These are phyloP conservation scores for Grammomys surdaster DNA, from an alignment of 2,113 vertebrate genomes.

Conservation along the genomic window DNA sequence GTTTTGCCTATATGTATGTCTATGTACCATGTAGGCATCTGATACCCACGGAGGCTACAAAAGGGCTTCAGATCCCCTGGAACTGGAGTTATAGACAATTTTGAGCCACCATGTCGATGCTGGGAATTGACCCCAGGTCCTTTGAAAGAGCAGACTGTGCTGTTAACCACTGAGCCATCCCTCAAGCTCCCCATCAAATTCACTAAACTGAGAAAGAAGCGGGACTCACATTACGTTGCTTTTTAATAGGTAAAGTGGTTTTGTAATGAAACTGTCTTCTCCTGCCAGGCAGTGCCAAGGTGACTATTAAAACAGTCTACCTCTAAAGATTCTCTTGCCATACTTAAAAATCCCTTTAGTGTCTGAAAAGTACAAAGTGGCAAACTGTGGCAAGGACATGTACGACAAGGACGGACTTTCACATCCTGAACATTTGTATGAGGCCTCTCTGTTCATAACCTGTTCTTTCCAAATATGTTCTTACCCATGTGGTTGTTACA, in stretches of 20 bases:
- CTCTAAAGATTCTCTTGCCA: slow-evolving; percentile 3
- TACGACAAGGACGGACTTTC: not conserved
- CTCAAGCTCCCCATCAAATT: not conserved
- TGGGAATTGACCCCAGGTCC: not conserved
- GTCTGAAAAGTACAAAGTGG: not conserved
- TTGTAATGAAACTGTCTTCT: slow-evolving; percentile 24
- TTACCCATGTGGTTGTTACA: not conserved
- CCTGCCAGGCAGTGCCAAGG: not conserved
- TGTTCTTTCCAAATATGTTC: not conserved
- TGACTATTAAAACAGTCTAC: slow-evolving; percentile 11
- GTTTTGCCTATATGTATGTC: not conserved
- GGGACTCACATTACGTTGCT: not conserved
- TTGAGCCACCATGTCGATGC: not conserved
- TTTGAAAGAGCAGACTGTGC: not conserved
- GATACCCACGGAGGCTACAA: not conserved
- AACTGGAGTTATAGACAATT: not conserved
- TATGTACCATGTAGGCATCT: not conserved
- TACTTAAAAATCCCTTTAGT: slow-evolving; percentile 38
- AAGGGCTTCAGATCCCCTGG: not conserved
- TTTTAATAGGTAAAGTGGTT: not conserved
- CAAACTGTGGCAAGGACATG: not conserved
- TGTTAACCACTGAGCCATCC: not conserved
- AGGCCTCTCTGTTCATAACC: not conserved
- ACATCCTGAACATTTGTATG: not conserved
- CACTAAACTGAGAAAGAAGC: not conserved